These are phyloP conservation scores for Tangara arthus DNA, from an alignment of 2,797 vertebrate species.

Conservation along the genomic window DNA sequence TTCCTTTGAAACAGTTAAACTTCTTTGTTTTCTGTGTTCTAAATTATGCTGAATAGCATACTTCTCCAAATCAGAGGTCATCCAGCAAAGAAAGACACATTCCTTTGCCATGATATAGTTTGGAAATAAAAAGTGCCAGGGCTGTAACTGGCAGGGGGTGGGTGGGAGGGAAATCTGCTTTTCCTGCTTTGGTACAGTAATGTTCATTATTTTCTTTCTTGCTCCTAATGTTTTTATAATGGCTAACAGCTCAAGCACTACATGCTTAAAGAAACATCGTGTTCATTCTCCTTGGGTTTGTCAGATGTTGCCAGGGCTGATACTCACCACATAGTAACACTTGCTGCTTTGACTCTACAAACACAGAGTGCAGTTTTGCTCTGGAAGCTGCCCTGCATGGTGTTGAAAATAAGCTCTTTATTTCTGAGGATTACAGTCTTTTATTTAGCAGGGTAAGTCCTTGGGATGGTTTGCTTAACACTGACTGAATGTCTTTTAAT, in stretches of 20 bases:
- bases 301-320: not conserved
- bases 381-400: not conserved
- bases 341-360: not conserved
- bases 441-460: not conserved
- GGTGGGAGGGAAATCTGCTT: not conserved
- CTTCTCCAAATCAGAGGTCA: slow-evolving; percentile 7
- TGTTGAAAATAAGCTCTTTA: not conserved
- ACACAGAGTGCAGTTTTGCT: not conserved
- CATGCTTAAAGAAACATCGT: not conserved
- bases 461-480: not conserved
- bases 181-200: slow-evolving; percentile 7
- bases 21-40: not conserved
- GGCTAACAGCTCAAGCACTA: not conserved
- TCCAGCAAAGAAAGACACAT: slow-evolving; percentile 17
- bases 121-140: not conserved
- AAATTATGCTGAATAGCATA: not conserved
- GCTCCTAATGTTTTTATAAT: not conserved
- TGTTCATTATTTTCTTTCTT: not conserved
- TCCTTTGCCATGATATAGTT: slow-evolving; percentile 21
- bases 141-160: not conserved
- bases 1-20: not conserved
- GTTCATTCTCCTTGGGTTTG: not conserved
- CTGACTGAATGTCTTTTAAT: not conserved
- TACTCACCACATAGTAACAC: not conserved
- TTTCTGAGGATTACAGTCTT: slow-evolving; percentile 8